Conservation (phyloP, 2,797 vertebrate species). For the Semaprochilodus insignis region DNA sequence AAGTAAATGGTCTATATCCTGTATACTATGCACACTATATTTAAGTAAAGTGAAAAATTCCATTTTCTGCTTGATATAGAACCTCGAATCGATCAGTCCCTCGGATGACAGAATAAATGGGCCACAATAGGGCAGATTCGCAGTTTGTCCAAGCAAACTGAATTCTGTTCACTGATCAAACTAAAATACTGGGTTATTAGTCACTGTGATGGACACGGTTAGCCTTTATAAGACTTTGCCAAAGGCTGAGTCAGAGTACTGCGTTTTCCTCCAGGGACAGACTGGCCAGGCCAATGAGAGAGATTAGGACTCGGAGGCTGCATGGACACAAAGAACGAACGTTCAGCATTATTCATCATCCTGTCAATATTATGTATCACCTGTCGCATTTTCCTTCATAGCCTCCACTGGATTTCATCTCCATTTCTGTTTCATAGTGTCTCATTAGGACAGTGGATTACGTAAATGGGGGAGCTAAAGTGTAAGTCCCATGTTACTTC, state of each 20-base stretch:
- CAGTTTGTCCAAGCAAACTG: constrained; percentile 18
- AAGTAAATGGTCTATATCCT: no score
- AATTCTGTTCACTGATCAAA: constrained; percentile 8
- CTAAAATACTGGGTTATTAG: constrained; percentile 19
- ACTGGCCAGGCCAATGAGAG: constrained; percentile 45
- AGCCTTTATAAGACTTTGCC: constrained; percentile 57
- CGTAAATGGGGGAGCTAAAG: not conserved
- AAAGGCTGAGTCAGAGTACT: constrained; percentile 35
- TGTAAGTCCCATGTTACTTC: not conserved
- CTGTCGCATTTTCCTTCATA: constrained; percentile 27
- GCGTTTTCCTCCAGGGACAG: constrained; percentile 44
- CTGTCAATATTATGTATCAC: constrained; percentile 76
- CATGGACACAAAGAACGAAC: constrained; percentile 49
- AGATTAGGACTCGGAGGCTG: constrained; percentile 69
- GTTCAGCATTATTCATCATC: constrained; percentile 69
- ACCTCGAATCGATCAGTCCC: not conserved
- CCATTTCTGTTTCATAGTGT: constrained; percentile 37
- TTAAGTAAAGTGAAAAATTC: no score
- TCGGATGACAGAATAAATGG: not conserved
- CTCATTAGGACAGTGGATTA: constrained; percentile 52
- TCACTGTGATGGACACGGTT: constrained; percentile 49
- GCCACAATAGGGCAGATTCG: constrained; percentile 4
- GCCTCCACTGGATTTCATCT: not conserved
- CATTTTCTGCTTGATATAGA: no score
- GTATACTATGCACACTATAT: no score